Conservation (phyloP, 1,140 invertebrate genomes). For the Anthonomus grandis region DNA sequence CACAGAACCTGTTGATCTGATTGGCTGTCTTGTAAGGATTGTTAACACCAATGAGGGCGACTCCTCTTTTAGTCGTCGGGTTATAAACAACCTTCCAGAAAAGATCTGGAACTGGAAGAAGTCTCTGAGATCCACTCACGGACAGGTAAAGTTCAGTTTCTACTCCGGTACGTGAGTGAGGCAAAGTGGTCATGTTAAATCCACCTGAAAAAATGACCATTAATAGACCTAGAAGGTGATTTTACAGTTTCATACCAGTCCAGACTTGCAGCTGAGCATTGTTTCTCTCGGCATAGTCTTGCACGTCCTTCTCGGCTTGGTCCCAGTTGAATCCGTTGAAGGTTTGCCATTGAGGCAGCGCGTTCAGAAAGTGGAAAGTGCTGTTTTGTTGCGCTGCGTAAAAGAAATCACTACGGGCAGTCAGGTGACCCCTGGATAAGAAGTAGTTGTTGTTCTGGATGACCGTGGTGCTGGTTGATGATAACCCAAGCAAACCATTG, state of each 20-base stretch:
- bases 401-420: constrained; percentile 63
- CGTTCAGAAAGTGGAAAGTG: constrained; percentile 59
- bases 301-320: constrained; percentile 49
- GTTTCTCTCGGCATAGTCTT: constrained; percentile 43
- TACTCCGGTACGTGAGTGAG: constrained; percentile 32
- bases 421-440: constrained; percentile 64
- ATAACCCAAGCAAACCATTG: constrained; percentile 39
- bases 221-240: neutral
- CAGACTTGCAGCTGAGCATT: constrained; percentile 51
- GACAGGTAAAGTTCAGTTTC: constrained; percentile 52
- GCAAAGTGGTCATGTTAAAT: constrained; percentile 53
- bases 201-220: too few species aligned
- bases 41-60: constrained; percentile 62
- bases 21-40: constrained; percentile 56
- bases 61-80: constrained; percentile 50
- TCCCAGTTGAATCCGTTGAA: constrained; percentile 59
- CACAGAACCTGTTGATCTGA: constrained; percentile 51
- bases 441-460: constrained; percentile 53
- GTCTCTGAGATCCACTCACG: constrained; percentile 46
- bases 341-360: constrained; percentile 56
- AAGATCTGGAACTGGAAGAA: constrained; percentile 56
- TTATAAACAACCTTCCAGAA: constrained; percentile 64
- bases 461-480: constrained; percentile 33
- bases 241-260: constrained; percentile 52
- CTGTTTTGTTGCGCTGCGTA: constrained; percentile 60